Percentiles rank a stretch among this genome's conserved stretches.
Evolutionary conservation across 2,888 invertebrate species (phyloP).

Genomic region (Adela reaumurella): DNA sequence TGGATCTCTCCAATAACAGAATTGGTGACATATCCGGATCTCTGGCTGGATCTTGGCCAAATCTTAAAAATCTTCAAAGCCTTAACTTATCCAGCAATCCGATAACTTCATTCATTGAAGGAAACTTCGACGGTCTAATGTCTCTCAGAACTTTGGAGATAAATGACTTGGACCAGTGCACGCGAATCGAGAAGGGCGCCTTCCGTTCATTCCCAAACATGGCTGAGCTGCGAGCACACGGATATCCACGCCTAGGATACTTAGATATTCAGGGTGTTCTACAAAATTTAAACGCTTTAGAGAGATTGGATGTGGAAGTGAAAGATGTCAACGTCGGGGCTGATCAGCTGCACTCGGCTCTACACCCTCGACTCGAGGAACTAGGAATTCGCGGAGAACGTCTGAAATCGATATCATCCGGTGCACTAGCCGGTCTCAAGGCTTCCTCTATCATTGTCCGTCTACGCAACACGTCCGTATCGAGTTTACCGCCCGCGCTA

Average conservation of each 20-base stretch:
- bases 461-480: slow-evolving; percentile 76
- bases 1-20: slow-evolving; percentile 75
- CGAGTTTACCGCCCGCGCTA: slow-evolving; percentile 73
- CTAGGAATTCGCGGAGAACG: slow-evolving; percentile 73
- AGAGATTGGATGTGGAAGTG: slow-evolving; percentile 78
- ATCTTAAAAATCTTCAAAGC: slow-evolving; percentile 65
- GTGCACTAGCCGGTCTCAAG: slow-evolving; percentile 78
- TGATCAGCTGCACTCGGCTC: slow-evolving; percentile 74
- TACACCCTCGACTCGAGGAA: slow-evolving; percentile 73
- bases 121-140: slow-evolving; percentile 70
- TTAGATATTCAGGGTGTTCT: slow-evolving; percentile 82
- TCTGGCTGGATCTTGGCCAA: slow-evolving; percentile 65
- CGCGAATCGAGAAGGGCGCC: slow-evolving; percentile 77
- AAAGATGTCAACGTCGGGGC: slow-evolving; percentile 79
- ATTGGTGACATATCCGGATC: slow-evolving; percentile 57
- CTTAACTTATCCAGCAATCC: slow-evolving; percentile 83
- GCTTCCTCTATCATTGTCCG: slow-evolving; percentile 68
- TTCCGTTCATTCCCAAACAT: slow-evolving; percentile 72
- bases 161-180: slow-evolving; percentile 63
- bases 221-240: slow-evolving; percentile 65
- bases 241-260: slow-evolving; percentile 77
- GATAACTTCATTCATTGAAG: slow-evolving; percentile 70
- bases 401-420: slow-evolving; percentile 74
- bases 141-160: slow-evolving; percentile 64
- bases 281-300: slow-evolving; percentile 69